These are phyloP conservation scores for Cheiracanthium punctorium DNA, from an alignment of 2,888 invertebrate genomes.

Conservation along the genomic window DNA sequence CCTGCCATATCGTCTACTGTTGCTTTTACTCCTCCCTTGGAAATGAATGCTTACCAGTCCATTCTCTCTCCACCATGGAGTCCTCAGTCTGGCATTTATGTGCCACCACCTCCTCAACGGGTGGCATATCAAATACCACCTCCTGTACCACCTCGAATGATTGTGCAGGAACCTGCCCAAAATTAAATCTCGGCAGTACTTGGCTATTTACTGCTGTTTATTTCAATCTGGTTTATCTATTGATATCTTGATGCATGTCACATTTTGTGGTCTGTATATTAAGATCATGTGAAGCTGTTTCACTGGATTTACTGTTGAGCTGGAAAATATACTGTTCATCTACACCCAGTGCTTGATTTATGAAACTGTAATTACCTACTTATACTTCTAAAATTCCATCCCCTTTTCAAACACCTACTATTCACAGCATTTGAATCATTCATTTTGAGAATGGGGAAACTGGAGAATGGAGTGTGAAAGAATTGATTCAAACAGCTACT, in stretches of 20 bases:
- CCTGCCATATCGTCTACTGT: conserved; percentile 40
- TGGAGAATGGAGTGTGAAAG: too few species aligned
- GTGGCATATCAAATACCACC: conserved; percentile 24
- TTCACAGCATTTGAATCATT: too few species aligned
- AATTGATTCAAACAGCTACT: too few species aligned
- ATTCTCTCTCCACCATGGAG: conserved; percentile 50
- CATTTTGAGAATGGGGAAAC: too few species aligned
- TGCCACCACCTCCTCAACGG: conserved; percentile 31
- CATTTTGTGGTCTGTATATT: not conserved
- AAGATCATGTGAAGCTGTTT: not conserved
- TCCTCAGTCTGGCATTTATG: conserved; percentile 43
- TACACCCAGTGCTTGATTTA: not conserved
- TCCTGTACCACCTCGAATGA: conserved; percentile 13
- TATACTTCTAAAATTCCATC: too few species aligned
- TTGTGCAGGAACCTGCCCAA: conserved; percentile 19
- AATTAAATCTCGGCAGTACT: conserved; percentile 3
- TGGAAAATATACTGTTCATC: not conserved
- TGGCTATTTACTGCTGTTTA: not conserved
- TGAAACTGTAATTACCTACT: too few species aligned
- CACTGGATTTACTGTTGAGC: not conserved
- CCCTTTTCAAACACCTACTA: too few species aligned
- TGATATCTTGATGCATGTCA: not conserved
- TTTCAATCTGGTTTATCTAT: not conserved
- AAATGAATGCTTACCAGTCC: conserved; percentile 48
- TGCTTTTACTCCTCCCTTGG: conserved; percentile 48